Base-by-base conservation (phyloP, 2,113 vertebrate genomes). In the Hystrix cristata region DNA sequence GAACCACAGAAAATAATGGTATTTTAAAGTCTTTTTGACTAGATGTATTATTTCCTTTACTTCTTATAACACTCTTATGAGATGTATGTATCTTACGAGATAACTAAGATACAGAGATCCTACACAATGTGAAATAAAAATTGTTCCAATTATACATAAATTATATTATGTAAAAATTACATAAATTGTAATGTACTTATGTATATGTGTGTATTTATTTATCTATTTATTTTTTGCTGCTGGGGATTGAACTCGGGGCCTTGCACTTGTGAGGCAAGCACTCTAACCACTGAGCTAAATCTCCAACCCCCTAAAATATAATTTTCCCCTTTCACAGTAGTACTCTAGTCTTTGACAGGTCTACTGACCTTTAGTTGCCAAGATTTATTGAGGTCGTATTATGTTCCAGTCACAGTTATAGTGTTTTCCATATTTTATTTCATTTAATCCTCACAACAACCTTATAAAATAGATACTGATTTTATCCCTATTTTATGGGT, bases 391-490 rank as follows among this genome's bases (percentile, higher is more conserved):
- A 95, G n/a, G 38, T 4, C n/a, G 87, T 57, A 29, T 23, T 53
- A 67, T 86, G 16, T 62, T 57, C 48, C 12, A 9, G 7, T 51
- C 19, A 51, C 0, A 38, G 9, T 88, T 4, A 34, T 86, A 62
- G 23, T 90, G 38, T 14, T 76, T 95, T 87, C 9, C 19, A 3
- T 83, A 60, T 67, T 96, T 95, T 87, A 87, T 92, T 9, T 96
- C 51, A 53, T 86, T 13, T 78, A 76, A 78, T 95, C n/a, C 48
- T 82, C 48, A 90, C 29, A 59, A 27, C 11, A 86, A 21, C 29
- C 16, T 1, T 15, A 6, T 82, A 34, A 91, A 15, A 46, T 29
- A 86, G 38, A 64, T 92, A 55, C 5, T 93, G n/a, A 84, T 82
- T 95, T 93, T 85, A 90, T 85, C 10, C 34, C 38, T 82, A 46